Evolutionary conservation across 2,797 vertebrate genomes (phyloP).

Genomic region (Silurus lanzhouensis): DNA sequence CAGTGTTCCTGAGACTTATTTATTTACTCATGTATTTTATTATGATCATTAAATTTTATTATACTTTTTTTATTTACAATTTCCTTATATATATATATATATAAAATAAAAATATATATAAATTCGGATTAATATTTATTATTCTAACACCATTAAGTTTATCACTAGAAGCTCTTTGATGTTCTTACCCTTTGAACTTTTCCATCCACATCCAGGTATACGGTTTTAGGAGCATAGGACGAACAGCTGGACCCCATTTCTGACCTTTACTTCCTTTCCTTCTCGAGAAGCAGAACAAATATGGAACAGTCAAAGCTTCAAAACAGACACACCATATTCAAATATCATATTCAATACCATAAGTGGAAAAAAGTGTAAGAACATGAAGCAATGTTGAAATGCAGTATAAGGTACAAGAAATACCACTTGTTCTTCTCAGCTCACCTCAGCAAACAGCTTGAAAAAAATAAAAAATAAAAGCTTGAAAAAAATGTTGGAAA

Average conservation of each 20-base stretch:
- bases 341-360: background rate
- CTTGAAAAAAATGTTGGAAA: background rate
- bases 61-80: background rate
- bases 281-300: background rate
- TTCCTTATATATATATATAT: no score
- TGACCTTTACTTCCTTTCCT: conserved; percentile 24
- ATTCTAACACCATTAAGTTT: background rate
- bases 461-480: background rate
- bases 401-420: background rate
- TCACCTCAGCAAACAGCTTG: background rate
- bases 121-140: background rate
- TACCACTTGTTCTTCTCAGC: background rate
- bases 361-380: no score
- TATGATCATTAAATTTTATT: no score
- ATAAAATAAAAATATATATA: no score
- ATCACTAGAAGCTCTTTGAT: background rate
- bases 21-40: no score
- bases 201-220: conserved; percentile 83
- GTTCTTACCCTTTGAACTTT: conserved; percentile 82
- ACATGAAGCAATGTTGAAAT: background rate
- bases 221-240: conserved; percentile 77
- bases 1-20: no score
- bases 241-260: conserved; percentile 83
- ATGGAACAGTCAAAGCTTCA: background rate
- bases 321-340: background rate